These are phyloP conservation scores for Itoplectis maculator DNA, from an alignment of 2,888 invertebrate species.

Conservation along the genomic window DNA sequence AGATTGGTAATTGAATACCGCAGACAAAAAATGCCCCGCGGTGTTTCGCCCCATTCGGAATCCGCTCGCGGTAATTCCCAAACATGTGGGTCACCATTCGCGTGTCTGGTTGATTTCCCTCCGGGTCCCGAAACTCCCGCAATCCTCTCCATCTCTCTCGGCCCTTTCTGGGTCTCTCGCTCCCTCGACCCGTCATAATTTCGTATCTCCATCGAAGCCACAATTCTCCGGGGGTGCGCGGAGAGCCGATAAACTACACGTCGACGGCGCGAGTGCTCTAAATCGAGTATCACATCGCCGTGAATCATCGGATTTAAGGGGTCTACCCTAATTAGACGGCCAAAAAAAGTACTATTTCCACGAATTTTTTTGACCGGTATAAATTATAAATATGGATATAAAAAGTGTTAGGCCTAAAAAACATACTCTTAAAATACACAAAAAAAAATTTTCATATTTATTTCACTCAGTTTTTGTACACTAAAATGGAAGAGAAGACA, in stretches of 20 bases:
- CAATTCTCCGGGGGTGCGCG: slow-evolving; percentile 36
- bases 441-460: too few species aligned
- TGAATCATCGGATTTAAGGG: slow-evolving; percentile 83
- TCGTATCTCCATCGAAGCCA: slow-evolving; percentile 43
- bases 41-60: not conserved
- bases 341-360: too few species aligned
- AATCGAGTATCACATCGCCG: slow-evolving; percentile 69
- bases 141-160: slow-evolving; percentile 6
- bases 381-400: too few species aligned
- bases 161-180: too few species aligned
- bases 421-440: too few species aligned
- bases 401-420: too few species aligned
- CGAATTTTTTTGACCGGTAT: too few species aligned
- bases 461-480: too few species aligned
- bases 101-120: slow-evolving; percentile 44
- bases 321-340: too few species aligned
- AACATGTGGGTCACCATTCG: slow-evolving; percentile 47
- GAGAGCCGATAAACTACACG: slow-evolving; percentile 26
- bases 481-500: too few species aligned
- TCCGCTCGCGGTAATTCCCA: not conserved
- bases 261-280: slow-evolving; percentile 15
- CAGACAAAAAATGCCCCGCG: not conserved
- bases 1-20: not conserved
- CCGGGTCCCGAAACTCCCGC: slow-evolving; percentile 12
- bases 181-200: slow-evolving; percentile 36